Evolutionary conservation across 2,797 vertebrate genomes (phyloP).

Genomic region (Tenualosa thibaudeaui): DNA sequence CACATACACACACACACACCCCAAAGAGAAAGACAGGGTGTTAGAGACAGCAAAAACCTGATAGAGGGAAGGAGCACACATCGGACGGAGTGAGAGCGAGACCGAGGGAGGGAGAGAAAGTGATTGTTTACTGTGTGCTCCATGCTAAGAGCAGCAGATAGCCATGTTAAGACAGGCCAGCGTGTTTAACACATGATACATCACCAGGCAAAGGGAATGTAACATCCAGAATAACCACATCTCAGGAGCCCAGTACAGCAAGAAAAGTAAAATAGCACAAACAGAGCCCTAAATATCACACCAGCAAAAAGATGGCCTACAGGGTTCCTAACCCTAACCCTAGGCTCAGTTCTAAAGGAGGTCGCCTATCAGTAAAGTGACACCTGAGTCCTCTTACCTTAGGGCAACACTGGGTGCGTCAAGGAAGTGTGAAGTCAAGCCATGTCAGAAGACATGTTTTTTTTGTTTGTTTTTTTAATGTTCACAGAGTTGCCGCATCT

Average conservation of each 20-base stretch:
- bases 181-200: slow-evolving; percentile 15
- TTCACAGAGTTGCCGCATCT: no score
- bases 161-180: slow-evolving; percentile 8
- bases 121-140: neutral
- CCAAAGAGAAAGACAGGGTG: slow-evolving; percentile 7
- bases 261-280: neutral
- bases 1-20: slow-evolving; percentile 4
- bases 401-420: no score
- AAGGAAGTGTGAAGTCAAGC: no score
- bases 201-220: neutral
- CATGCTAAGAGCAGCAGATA: neutral
- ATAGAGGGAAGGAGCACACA: neutral
- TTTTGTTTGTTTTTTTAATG: no score
- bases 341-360: neutral
- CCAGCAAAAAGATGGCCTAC: neutral
- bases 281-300: neutral
- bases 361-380: neutral
- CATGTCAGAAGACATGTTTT: no score
- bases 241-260: neutral
- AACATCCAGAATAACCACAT: neutral
- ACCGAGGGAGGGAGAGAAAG: neutral
- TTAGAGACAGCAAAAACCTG: slow-evolving; percentile 18
- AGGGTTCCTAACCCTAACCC: neutral
- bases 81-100: neutral
- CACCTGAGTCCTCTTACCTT: neutral